Evolutionary conservation across 2,113 vertebrate species (phyloP).

Genomic region (Phaethon lepturus): DNA sequence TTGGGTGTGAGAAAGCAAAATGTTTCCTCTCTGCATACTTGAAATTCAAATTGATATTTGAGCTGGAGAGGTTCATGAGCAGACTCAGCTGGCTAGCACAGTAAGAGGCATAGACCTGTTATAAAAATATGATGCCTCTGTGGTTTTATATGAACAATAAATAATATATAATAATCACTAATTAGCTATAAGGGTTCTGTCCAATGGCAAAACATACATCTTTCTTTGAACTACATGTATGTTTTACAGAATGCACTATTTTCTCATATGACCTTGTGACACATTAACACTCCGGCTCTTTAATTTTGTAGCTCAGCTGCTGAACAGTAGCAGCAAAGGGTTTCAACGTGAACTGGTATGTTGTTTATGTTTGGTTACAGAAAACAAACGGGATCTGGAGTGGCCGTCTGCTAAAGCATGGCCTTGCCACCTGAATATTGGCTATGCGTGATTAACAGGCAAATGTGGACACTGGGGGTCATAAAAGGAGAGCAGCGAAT

Average conservation of each 20-base stretch:
- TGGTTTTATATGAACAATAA: background rate
- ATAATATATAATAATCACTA: background rate
- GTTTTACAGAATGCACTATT: background rate
- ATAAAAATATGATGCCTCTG: background rate
- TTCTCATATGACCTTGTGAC: background rate
- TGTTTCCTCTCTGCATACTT: background rate
- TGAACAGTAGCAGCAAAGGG: background rate
- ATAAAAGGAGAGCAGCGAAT: conserved; percentile 33
- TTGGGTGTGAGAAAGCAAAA: background rate
- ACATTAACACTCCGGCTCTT: background rate
- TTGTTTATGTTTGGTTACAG: conserved; percentile 37
- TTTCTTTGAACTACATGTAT: background rate
- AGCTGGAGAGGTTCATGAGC: background rate
- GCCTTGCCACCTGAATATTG: conserved; percentile 33
- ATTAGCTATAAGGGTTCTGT: background rate
- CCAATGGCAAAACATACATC: background rate
- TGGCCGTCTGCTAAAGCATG: background rate
- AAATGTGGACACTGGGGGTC: background rate
- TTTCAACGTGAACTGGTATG: background rate
- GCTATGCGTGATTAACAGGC: background rate
- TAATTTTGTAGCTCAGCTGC: background rate
- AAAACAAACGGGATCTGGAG: background rate
- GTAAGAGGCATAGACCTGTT: background rate
- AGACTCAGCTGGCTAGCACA: background rate
- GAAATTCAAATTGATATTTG: conserved; percentile 40